Evolutionary conservation across 1,140 invertebrate species (phyloP), one percentile per base, ranked within the genome.

Genomic region (Heterodera schachtii): DNA sequence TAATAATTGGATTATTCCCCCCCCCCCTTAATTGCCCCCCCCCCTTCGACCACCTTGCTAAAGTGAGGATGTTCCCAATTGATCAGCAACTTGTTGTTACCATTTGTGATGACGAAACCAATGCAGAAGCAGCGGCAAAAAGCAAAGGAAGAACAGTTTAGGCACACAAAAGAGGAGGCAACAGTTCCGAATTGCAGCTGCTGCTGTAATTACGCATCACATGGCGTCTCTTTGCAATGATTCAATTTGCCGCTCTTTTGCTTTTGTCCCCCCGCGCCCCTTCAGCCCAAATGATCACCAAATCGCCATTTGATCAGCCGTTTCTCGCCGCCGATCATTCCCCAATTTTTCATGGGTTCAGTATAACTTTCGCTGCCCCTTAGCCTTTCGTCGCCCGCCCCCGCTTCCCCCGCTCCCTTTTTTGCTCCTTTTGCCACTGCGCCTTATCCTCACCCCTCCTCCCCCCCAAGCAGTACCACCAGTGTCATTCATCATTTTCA

Each of bases 1-100:
- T 52, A 52, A 60, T 60, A 60, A 60, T 60, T 60, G 57, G 57
- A 60, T 60, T 60, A 60, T 60, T 60, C 57, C 57, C 57, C 57
- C 57, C 57, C 57, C 57, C 57, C 57, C 57, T 13, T 16, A 19
- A 60, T 19, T 60, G 9, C 57, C 57, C 13, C 2, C 19, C 57
- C 3, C 3, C 57, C 13, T 19, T 60, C 57, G 57, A 60, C 57
- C 57, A 60, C 57, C 16, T 4, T 19, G 16, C 57, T 31, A 31
- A 31, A 31, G 31, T 31, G 31, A 31, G 31, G 31, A 31, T 31
- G 31, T 31, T 31, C 31, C 31, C 31, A 31, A 31, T 31, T 31
- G 0, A 31, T 0, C 31, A 31, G 31, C 31, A 31, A 31, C 31
- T 31, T 31, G 31, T 31, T 31, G 31, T 31, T 31, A 31, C 31